Base-by-base conservation (phyloP, 1,140 invertebrate genomes). In the Ceratosolen solmsi region DNA sequence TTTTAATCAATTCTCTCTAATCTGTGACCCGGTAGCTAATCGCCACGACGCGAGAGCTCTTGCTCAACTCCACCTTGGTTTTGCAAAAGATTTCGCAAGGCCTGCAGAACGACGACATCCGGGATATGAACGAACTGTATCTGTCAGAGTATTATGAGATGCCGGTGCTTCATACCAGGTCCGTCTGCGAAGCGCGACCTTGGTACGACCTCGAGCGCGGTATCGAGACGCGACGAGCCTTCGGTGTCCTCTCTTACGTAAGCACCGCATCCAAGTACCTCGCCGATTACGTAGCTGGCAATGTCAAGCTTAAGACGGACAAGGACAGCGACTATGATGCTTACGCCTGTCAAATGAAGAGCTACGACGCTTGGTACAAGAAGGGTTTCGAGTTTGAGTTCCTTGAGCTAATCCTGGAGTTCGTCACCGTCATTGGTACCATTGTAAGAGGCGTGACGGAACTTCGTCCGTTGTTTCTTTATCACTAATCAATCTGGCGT, bases 81-180 rank as follows among this genome's bases (percentile, higher is more conserved):
- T 76, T 92, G 17, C 77, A 89, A 73, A 90, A 87, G 30, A 90
- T 92, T 41, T 88, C 86, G 0, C 79, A 86, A 79, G 87, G 85
- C 4, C 89, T 91, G 87, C 89, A 85, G 13, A 91, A 91, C 74
- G 91, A 92, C 68, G 91, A 92, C 46, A 88, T 92, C 49, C 86
- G 89, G 41, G 91, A 92, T 60, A 91, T 92, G 90, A 91, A 91
- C 68, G 90, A 92, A 36, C 68, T 89, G 5, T 91, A 91, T 82
- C 87, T 91, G 58, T 90, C 90, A 9, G 82, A 88, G 8, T 79
- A 90, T 51, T 91, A 91, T 46, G 86, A 88, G 13, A 87, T 75
- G 25, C 85, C 86, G 8, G 85, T 89, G 33, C 82, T 81, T 60
- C 86, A 90, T 25, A 85, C 86, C 0, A 87, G 89, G 73, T 88